A percentile compares a stretch with the other conserved stretches of the same genome.
These are phyloP conservation scores for Dendrocopos noguchii DNA, from an alignment of 2,113 vertebrate genomes.

Conservation along the genomic window DNA sequence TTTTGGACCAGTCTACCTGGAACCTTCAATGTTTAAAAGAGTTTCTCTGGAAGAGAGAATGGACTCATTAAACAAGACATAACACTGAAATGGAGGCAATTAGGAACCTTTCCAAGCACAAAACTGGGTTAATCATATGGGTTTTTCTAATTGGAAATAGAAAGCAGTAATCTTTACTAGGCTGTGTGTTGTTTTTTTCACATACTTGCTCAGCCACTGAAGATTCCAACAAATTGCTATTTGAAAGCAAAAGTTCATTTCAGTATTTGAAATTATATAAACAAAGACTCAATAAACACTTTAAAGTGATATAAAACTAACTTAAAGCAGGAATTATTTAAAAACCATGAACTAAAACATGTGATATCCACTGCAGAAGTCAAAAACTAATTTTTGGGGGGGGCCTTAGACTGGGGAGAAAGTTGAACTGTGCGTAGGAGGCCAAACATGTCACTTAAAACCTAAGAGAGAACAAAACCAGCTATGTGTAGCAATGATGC, in stretches of 20 bases:
- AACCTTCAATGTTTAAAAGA: background rate
- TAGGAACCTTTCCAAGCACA: background rate
- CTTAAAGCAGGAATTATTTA: background rate
- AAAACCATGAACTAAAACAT: rapidly evolving
- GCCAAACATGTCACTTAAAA: background rate
- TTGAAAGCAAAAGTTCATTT: background rate
- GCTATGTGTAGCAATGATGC: background rate
- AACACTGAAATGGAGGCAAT: background rate
- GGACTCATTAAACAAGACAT: background rate
- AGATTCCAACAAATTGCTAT: background rate
- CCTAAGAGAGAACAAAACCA: background rate
- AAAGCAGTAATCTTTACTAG: background rate
- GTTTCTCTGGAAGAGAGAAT: background rate
- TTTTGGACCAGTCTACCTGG: background rate
- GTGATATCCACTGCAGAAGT: background rate
- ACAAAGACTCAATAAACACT: background rate
- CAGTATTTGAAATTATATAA: background rate
- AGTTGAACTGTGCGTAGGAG: background rate
- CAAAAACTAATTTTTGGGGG: background rate
- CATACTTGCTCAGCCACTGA: background rate
- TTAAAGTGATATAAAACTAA: background rate
- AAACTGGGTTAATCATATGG: background rate
- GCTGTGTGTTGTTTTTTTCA: background rate
- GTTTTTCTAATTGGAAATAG: background rate
- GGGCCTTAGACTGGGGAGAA: background rate